phyloP scores from a whole-genome alignment of 1,140 invertebrate species.

The Pseudomyrmex dendroicus region DNA sequence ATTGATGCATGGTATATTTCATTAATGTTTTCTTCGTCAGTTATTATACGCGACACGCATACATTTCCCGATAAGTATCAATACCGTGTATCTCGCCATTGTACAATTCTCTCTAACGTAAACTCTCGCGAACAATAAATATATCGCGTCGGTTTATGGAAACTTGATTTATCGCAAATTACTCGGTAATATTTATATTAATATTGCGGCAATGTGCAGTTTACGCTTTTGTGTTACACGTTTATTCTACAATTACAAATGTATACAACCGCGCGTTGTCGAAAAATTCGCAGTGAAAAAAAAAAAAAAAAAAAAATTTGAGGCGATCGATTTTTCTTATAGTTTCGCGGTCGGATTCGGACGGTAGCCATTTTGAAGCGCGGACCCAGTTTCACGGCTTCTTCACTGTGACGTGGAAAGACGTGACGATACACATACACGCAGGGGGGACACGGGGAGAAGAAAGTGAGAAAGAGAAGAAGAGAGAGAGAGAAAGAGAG shows the following conservation, averaged over 20 bases:
- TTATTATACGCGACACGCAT: slow-evolving; percentile 25
- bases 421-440: slow-evolving; percentile 1
- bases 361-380: slow-evolving; percentile 69
- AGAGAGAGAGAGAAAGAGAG: not conserved
- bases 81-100: slow-evolving; percentile 1
- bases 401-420: slow-evolving; percentile 36
- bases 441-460: slow-evolving; percentile 1
- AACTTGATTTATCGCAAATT: slow-evolving; percentile 54
- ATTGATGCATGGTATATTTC: slow-evolving; percentile 26
- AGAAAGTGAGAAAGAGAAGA: not conserved
- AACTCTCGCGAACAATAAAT: slow-evolving; percentile 46
- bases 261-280: slow-evolving; percentile 3
- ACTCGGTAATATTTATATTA: slow-evolving; percentile 56
- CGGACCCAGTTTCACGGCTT: slow-evolving; percentile 67
- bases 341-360: slow-evolving; percentile 44
- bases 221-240: not conserved
- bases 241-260: slow-evolving; percentile 35
- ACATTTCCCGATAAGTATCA: slow-evolving; percentile 42
- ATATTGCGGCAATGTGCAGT: slow-evolving; percentile 20
- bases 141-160: slow-evolving; percentile 31
- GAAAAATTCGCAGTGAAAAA: not conserved
- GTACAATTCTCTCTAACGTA: slow-evolving; percentile 5
- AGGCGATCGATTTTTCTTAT: not conserved
- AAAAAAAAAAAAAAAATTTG: not conserved
- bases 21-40: slow-evolving; percentile 40